Evolutionary conservation across 2,888 invertebrate genomes (phyloP).

Genomic region (Micoletzkya japonica): DNA sequence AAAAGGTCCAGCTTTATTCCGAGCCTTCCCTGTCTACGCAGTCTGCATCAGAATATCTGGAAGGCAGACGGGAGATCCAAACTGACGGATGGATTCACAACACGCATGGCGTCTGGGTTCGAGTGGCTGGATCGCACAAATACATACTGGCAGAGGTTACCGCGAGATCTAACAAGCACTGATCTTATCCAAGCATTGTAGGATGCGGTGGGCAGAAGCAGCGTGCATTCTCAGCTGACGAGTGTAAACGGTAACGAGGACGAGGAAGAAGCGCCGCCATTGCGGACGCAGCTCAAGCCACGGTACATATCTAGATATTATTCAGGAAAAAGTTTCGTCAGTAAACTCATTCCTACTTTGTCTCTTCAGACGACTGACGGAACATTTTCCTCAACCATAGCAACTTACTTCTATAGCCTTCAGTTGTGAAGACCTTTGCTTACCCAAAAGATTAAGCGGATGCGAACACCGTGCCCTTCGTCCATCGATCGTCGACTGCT

Average conservation of each 20-base stretch:
- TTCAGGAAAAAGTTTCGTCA: background rate
- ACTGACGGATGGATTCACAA: constrained; percentile 55
- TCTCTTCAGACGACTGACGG: too few relatives aligned
- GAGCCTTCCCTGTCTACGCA: constrained; percentile 33
- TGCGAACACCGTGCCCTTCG: constrained; percentile 38
- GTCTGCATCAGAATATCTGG: constrained; percentile 1
- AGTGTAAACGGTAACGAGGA: constrained; percentile 51
- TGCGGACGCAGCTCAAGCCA: background rate
- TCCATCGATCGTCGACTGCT: constrained; percentile 54
- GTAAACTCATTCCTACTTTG: background rate
- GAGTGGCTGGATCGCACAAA: constrained; percentile 39
- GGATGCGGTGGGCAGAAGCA: constrained; percentile 32
- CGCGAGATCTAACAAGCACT: too few relatives aligned
- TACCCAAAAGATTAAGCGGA: background rate
- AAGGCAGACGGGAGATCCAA: constrained; percentile 38
- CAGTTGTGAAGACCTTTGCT: too few relatives aligned
- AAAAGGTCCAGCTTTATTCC: constrained; percentile 41
- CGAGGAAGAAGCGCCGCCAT: constrained; percentile 29
- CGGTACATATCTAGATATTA: background rate
- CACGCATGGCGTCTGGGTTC: constrained; percentile 51
- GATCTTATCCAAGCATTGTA: background rate
- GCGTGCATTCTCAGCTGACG: constrained; percentile 39
- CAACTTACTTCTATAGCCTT: too few relatives aligned
- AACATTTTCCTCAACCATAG: too few relatives aligned
- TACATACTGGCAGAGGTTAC: constrained; percentile 48